Percentiles rank a stretch among this genome's conserved stretches.
Evolutionary conservation across 2,888 invertebrate genomes (phyloP).

Genomic region (Callimorpha dominula): DNA sequence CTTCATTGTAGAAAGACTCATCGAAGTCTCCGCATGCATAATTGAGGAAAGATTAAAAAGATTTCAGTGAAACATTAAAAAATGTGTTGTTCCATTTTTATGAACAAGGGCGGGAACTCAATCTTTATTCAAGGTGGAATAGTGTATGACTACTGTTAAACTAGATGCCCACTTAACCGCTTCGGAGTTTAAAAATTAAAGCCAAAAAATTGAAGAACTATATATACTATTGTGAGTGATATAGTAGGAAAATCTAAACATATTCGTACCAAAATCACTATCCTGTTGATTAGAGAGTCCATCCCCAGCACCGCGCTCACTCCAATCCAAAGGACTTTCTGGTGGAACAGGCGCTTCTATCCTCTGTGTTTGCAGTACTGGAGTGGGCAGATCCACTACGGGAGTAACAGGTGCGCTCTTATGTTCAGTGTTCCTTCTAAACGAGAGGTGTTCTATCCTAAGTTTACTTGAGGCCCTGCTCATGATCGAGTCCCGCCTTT

Average conservation of each 20-base stretch:
- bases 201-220: background rate
- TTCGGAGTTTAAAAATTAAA: background rate
- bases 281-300: slow-evolving; percentile 95
- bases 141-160: background rate
- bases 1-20: too few relatives aligned
- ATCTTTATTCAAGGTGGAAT: background rate
- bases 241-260: background rate
- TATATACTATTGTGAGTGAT: too few relatives aligned
- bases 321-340: slow-evolving; percentile 88
- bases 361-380: slow-evolving; percentile 57
- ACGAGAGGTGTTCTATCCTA: slow-evolving; percentile 80
- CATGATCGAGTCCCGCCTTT: slow-evolving; percentile 80
- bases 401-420: slow-evolving; percentile 76
- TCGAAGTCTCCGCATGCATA: background rate
- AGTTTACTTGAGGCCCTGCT: slow-evolving; percentile 80
- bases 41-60: background rate
- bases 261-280: slow-evolving; percentile 91
- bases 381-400: slow-evolving; percentile 61
- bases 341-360: slow-evolving; percentile 71
- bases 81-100: background rate
- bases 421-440: slow-evolving; percentile 68
- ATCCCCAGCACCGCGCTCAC: slow-evolving; percentile 92
- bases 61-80: background rate
- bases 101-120: background rate
- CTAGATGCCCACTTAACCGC: background rate